Base-by-base conservation (phyloP, 2,113 vertebrate species). In the Neotragus pygmaeus region DNA sequence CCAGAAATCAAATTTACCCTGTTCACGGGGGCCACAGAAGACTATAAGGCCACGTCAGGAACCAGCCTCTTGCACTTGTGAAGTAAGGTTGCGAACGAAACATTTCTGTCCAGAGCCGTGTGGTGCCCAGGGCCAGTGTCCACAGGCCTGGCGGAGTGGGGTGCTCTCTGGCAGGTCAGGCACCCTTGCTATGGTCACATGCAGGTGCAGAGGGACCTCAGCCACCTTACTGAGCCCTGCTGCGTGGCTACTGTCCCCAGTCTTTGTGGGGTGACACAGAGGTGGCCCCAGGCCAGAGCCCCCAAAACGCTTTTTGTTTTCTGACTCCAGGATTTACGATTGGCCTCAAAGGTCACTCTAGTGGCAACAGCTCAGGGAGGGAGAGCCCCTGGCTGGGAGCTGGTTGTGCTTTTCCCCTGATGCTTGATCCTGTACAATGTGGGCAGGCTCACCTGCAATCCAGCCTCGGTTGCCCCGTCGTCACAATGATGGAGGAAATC, bases 1-100 rank as follows among this genome's bases (percentile, higher is more conserved):
- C 90, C 97, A 98, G 98, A 97, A 98, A 97, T 97, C 94, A 97
- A 97, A 98, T 97, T 94, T 98, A 93, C 94, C 92, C 82, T 58
- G 81, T 53, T 88, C 81, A 57, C 82, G 45, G 97, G 80, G 97
- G 96, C 98, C 92, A 80, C 2, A 2, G 62, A 89, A 96, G 96
- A 96, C 91, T 12, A 47, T 27, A 82, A 97, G 88, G 92, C 97
- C 15, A 0, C 23, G 95, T 94, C 88, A 91, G 97, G 94, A 97
- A 95, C 96, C 60, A 96, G 94, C 82, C 95, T 96, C 96, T 97
- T 92, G 66, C 95, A 82, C 9, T 80, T 78, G 60, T 83, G 66
- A 96, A 96, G 90, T 91, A 91, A 85, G 90, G 70, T 73, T 97
- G 97, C 96, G 97, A 94, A 87, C 0, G 75, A 92, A 96, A 93